phyloP scores from a whole-genome alignment of 2,113 vertebrate species.

The Hoplias malabaricus region DNA sequence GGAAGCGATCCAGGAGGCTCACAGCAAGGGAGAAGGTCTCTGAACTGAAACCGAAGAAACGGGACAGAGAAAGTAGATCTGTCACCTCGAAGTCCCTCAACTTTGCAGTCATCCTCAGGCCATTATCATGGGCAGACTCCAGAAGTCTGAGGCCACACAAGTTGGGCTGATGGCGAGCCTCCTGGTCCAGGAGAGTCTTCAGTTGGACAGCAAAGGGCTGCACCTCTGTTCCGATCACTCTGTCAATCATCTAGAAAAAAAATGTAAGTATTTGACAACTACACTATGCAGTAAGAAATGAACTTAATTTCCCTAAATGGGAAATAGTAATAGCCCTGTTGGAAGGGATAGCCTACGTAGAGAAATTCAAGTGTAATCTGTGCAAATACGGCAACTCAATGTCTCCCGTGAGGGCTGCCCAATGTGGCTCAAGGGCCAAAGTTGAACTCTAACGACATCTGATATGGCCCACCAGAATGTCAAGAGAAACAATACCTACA shows the following conservation, averaged over 20 bases:
- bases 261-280: background rate
- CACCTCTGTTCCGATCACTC: constrained; percentile 65
- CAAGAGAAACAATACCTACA: too few relatives aligned
- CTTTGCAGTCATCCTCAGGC: constrained; percentile 86
- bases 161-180: constrained; percentile 85
- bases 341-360: too few relatives aligned
- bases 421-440: too few relatives aligned
- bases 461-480: too few relatives aligned
- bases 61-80: constrained; percentile 88
- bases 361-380: too few relatives aligned
- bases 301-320: too few relatives aligned
- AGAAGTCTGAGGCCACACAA: constrained; percentile 84
- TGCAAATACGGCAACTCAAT: too few relatives aligned
- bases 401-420: too few relatives aligned
- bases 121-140: constrained; percentile 85
- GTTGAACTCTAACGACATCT: too few relatives aligned
- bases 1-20: constrained; percentile 89
- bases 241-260: constrained; percentile 85
- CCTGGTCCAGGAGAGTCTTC: constrained; percentile 80
- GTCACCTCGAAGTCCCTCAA: constrained; percentile 90
- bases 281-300: too few relatives aligned
- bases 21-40: constrained; percentile 90
- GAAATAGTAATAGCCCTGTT: too few relatives aligned
- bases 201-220: constrained; percentile 80
- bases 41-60: constrained; percentile 89